Conservation (phyloP, 2,113 vertebrate genomes). For the Oplegnathus fasciatus region DNA sequence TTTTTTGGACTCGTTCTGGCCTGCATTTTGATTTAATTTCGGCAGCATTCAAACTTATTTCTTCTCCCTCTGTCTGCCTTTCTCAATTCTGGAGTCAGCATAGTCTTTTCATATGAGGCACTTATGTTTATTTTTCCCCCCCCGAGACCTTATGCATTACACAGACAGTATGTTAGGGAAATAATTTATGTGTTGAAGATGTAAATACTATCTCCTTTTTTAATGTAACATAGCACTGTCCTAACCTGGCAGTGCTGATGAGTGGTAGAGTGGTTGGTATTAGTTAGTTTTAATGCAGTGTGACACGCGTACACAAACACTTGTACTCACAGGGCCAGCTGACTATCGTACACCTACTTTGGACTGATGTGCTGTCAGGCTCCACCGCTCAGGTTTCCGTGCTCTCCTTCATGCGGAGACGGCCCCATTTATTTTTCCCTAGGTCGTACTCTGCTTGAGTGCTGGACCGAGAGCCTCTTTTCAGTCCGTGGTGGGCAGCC, state of each 20-base stretch:
- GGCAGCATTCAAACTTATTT: constrained; percentile 44
- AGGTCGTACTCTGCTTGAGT: constrained; percentile 44
- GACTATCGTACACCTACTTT: constrained; percentile 61
- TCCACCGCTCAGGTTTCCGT: constrained; percentile 73
- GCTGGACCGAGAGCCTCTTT: constrained; percentile 49
- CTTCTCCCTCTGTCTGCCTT: constrained; percentile 13
- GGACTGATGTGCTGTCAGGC: constrained; percentile 66
- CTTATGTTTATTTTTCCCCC: constrained; percentile 35
- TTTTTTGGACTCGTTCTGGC: constrained; percentile 32
- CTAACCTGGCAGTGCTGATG: constrained; percentile 56
- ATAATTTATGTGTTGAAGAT: constrained; percentile 83
- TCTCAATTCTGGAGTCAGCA: constrained; percentile 49
- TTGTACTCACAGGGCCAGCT: constrained; percentile 58
- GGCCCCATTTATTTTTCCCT: background rate
- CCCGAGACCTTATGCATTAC: constrained; percentile 75
- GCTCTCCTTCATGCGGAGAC: constrained; percentile 49
- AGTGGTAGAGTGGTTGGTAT: constrained; percentile 63
- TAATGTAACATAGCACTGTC: constrained; percentile 69
- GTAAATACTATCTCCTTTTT: constrained; percentile 78
- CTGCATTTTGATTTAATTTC: constrained; percentile 51
- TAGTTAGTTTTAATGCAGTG: constrained; percentile 75
- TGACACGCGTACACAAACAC: constrained; percentile 58
- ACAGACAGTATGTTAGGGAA: constrained; percentile 74
- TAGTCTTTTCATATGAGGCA: constrained; percentile 63
- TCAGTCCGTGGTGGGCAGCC: constrained; percentile 37